These are phyloP conservation scores for Laticauda laticaudata DNA, from an alignment of 2,113 vertebrate species.

Conservation along the genomic window DNA sequence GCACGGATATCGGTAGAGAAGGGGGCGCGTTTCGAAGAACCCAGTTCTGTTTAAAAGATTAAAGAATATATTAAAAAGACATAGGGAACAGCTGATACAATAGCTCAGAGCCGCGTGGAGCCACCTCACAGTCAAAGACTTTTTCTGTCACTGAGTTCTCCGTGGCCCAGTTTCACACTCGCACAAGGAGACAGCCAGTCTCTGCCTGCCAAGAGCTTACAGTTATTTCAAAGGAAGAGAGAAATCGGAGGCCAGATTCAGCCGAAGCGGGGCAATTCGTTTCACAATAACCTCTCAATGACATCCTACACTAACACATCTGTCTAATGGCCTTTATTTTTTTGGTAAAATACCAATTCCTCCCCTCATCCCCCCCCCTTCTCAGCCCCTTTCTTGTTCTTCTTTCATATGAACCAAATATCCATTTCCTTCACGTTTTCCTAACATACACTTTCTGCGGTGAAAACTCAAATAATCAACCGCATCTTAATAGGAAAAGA, in stretches of 20 bases:
- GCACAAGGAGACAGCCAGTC: background rate
- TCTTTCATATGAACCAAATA: constrained; percentile 3
- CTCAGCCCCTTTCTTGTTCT: background rate
- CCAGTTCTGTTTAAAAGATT: background rate
- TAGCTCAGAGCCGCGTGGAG: constrained; percentile 5
- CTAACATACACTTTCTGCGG: background rate
- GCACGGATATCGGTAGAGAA: background rate
- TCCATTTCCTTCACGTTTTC: background rate
- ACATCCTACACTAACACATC: constrained; percentile 14
- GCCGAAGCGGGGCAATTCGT: background rate
- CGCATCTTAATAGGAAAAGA: background rate
- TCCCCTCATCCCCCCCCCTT: background rate
- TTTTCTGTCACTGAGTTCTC: background rate
- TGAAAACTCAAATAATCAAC: constrained; percentile 13
- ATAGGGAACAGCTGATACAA: constrained; percentile 9
- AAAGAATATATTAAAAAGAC: background rate
- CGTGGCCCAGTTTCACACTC: background rate
- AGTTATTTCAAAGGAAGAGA: background rate
- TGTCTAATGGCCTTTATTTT: constrained; percentile 18
- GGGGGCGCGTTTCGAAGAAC: background rate
- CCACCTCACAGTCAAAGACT: constrained; percentile 1
- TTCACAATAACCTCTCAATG: constrained; percentile 17
- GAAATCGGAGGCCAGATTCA: background rate
- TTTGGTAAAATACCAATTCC: constrained; percentile 15
- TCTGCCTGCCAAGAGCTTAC: background rate